Base-by-base conservation (phyloP, 92 coral and sea anemone genomes). In the Hydrozoanthus gracilis region DNA sequence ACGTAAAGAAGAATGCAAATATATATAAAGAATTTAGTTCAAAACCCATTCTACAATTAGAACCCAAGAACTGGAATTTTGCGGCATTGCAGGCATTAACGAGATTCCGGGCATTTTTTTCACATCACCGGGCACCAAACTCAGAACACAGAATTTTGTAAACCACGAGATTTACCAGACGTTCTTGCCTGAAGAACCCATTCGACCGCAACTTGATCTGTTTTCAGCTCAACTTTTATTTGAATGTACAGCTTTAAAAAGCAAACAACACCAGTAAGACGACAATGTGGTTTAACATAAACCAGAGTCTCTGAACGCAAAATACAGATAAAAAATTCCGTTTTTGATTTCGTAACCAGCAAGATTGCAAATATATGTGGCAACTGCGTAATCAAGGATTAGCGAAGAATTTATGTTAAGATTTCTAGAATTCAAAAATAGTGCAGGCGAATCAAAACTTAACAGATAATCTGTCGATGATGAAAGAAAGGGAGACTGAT, bases 101-200 rank as follows among this genome's bases (percentile, higher is more conserved):
- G 51, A 65, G 18, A 80, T 80, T 80, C 85, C 60, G 55, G 8
- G 45, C 5, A 80, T 80, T 80, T 70, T 80, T 80, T 48, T 49
- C 73, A 62, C 84, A 18, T 44, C 52, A 12, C 15, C 8, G 50
- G 58, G 68, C 83, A 67, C n/a, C 46, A 16, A 64, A 48, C 35
- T 27, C 47, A 14, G 16, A 60, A 48, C 54, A 47, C 56, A 46
- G 18, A 80, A 79, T 79, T 65, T 20, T 47, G 51, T 45, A 4
- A 47, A n/a, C 72, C 48, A n/a, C 27, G 35, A 68, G 7, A 16
- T 17, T 68, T 27, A 58, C 46, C 8, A 79, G 45, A 17, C 73
- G 16, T 45, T 49, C 56, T 48, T 27, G 52, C 55, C n/a, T 35
- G 20, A 49, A 27, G 39, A 11, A 50, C 60, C 9, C 20, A 17